Evolutionary conservation across 2,888 invertebrate genomes (phyloP).

Genomic region (Agonopterix subpropinquella): DNA sequence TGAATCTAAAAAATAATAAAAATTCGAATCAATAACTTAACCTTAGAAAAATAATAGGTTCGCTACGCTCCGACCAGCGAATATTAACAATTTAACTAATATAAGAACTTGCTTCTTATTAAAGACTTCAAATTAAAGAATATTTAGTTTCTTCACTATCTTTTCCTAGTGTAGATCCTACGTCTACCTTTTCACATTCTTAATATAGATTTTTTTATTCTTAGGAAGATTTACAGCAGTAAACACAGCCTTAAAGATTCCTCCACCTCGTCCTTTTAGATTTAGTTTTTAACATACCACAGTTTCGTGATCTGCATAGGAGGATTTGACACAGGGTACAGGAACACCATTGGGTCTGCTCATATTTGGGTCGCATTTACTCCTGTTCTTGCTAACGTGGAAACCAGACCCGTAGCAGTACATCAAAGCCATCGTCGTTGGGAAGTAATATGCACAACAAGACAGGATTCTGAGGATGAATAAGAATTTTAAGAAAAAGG

Average conservation of each 20-base stretch:
- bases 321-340: slow-evolving; percentile 51
- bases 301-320: slow-evolving; percentile 44
- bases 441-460: slow-evolving; percentile 92
- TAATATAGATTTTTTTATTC: no score
- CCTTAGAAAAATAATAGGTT: no score
- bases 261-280: no score
- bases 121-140: no score
- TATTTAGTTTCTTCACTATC: no score
- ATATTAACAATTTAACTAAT: no score
- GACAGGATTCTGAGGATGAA: slow-evolving; percentile 80
- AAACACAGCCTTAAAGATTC: no score
- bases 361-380: slow-evolving; percentile 68
- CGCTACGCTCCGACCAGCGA: no score
- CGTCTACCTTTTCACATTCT: no score
- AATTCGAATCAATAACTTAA: not conserved
- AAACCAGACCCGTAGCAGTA: slow-evolving; percentile 94
- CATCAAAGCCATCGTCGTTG: slow-evolving; percentile 94
- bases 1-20: slow-evolving; percentile 35
- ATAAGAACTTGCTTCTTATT: no score
- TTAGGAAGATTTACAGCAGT: no score
- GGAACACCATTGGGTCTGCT: slow-evolving; percentile 54
- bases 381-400: slow-evolving; percentile 88
- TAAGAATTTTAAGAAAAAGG: not conserved
- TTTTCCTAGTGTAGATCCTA: no score
- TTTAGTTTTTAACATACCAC: slow-evolving; percentile 30